These are phyloP conservation scores for Yponomeuta malinellus DNA, from an alignment of 2,888 invertebrate genomes.

Conservation along the genomic window DNA sequence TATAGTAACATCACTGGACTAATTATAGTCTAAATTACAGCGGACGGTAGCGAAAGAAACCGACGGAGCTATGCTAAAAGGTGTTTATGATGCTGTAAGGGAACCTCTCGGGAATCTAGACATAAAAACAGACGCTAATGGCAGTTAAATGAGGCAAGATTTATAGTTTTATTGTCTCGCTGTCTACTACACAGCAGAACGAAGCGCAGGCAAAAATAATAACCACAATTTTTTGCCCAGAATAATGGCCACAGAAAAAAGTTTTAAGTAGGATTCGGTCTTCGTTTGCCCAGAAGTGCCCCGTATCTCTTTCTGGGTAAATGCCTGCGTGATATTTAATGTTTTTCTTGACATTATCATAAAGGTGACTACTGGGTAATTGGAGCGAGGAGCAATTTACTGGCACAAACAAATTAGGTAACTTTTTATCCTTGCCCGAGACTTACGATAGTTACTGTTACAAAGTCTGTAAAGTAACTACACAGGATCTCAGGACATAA, in stretches of 20 bases:
- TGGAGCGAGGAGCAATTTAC: not conserved
- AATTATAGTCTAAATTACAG: conserved; percentile 10
- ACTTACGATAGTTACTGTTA: not conserved
- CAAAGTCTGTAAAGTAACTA: not conserved
- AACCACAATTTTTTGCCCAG: conserved; percentile 26
- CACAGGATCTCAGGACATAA: too few species aligned
- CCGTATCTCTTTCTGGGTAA: conserved; percentile 1
- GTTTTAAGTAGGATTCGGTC: conserved; percentile 1
- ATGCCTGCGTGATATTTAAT: not conserved
- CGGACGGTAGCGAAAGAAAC: not conserved
- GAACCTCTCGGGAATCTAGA: conserved; percentile 1
- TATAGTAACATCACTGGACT: conserved; percentile 4
- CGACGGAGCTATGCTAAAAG: conserved; percentile 15
- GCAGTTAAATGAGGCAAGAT: conserved; percentile 48
- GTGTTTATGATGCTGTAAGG: conserved; percentile 16
- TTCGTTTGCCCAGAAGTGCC: not conserved
- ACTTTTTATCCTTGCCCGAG: not conserved
- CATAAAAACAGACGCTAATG: conserved; percentile 31
- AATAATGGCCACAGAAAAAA: conserved; percentile 12
- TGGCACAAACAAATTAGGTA: not conserved
- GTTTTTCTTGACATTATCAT: not conserved
- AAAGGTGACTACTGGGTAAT: not conserved
- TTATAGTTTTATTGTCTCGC: conserved; percentile 38
- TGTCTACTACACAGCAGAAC: not conserved
- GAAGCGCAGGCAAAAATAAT: conserved; percentile 29